Evolutionary conservation across 2,888 invertebrate species (phyloP).

Genomic region (Calliphora vomitoria): DNA sequence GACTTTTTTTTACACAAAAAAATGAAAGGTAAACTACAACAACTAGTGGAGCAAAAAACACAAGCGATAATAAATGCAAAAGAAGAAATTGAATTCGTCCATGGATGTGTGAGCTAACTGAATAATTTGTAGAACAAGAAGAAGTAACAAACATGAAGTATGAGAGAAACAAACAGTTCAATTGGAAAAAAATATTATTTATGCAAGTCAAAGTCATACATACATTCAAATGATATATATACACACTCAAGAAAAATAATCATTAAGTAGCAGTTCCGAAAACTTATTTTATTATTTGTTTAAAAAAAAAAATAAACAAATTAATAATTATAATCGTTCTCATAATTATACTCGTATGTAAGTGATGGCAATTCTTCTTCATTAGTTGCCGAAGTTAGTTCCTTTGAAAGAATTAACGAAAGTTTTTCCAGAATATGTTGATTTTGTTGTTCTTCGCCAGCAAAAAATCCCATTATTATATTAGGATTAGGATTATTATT

Average conservation of each 20-base stretch:
- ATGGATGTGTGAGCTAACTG: slow-evolving; percentile 21
- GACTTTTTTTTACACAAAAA: background rate
- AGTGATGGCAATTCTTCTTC: background rate
- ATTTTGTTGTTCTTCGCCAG: background rate
- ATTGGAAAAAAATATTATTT: slow-evolving; percentile 37
- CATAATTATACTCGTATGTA: too few species aligned
- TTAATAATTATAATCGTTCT: too few species aligned
- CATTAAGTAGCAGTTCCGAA: too few species aligned
- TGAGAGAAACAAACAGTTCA: slow-evolving; percentile 8
- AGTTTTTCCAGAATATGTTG: background rate
- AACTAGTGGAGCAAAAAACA: background rate
- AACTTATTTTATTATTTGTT: too few species aligned
- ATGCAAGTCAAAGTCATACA: background rate
- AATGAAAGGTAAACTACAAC: slow-evolving; percentile 7
- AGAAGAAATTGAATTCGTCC: slow-evolving; percentile 44
- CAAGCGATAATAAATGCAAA: slow-evolving; percentile 45
- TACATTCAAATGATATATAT: background rate
- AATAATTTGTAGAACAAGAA: slow-evolving; percentile 10
- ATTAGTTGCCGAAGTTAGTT: background rate
- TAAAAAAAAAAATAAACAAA: too few species aligned
- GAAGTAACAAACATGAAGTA: background rate
- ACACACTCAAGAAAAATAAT: background rate
- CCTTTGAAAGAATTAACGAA: background rate
- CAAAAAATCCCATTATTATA: background rate
- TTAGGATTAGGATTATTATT: background rate